These are phyloP conservation scores for Uropsilus gracilis DNA, from an alignment of 2,113 vertebrate species.

Conservation along the genomic window DNA sequence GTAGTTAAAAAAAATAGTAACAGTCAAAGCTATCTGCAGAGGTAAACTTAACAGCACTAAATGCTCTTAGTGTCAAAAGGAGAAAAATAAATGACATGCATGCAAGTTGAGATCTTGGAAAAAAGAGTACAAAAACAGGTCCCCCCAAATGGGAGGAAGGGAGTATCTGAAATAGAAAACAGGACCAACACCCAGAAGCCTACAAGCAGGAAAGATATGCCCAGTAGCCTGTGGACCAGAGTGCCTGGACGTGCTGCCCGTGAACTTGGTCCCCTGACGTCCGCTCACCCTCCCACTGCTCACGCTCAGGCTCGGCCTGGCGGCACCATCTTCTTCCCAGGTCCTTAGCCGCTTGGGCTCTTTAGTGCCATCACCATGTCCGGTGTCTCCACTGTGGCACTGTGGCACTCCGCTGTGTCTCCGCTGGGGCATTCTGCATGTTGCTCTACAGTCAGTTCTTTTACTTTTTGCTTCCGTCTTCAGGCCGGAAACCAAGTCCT, in stretches of 20 bases:
- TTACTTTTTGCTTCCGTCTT: neutral
- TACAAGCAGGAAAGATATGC: neutral
- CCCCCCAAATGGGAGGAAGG: neutral
- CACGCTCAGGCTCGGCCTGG: neutral
- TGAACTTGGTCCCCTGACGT: neutral
- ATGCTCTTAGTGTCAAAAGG: conserved; percentile 30
- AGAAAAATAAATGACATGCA: conserved; percentile 3
- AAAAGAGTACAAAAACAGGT: conserved; percentile 5
- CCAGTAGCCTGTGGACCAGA: neutral
- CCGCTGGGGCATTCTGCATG: neutral
- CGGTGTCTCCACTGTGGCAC: too few relatives aligned
- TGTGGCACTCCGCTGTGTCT: too few relatives aligned
- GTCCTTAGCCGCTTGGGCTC: neutral
- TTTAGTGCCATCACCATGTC: neutral
- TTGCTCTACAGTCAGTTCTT: neutral
- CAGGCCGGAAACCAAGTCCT: neutral
- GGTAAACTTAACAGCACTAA: conserved; percentile 43
- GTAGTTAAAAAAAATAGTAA: conserved; percentile 10
- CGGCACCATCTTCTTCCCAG: neutral
- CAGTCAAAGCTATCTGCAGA: conserved; percentile 32
- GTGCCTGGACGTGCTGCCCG: accelerated
- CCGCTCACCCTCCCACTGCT: too few relatives aligned
- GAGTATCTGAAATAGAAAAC: conserved; percentile 36
- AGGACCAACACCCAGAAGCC: neutral
- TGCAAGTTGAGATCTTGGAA: conserved; percentile 33